These are phyloP conservation scores for Solea solea DNA, from an alignment of 2,113 vertebrate species.

Conservation along the genomic window DNA sequence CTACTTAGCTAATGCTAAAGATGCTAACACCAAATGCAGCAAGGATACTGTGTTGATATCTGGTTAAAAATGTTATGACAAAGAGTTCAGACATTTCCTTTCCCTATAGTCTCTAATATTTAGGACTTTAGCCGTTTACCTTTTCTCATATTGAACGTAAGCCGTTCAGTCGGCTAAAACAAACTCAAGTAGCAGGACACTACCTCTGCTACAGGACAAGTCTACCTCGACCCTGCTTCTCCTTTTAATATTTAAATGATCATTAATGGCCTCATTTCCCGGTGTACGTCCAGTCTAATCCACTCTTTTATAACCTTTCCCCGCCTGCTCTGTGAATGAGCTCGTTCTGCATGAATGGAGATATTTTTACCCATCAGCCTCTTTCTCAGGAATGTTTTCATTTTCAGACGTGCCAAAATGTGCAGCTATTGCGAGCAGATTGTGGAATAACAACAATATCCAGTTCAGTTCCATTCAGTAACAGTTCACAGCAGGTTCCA, in stretches of 20 bases:
- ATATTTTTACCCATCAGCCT: constrained; percentile 64
- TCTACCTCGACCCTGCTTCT: too few relatives aligned
- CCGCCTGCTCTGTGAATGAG: constrained; percentile 52
- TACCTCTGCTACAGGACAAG: too few relatives aligned
- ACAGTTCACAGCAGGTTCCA: constrained; percentile 23
- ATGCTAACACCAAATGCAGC: too few relatives aligned
- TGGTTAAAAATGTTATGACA: too few relatives aligned
- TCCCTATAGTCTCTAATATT: too few relatives aligned
- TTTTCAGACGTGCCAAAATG: constrained; percentile 67
- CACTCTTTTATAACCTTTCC: constrained; percentile 5
- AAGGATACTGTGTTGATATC: too few relatives aligned
- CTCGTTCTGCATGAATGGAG: constrained; percentile 62
- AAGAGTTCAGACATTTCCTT: too few relatives aligned
- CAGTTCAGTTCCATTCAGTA: constrained; percentile 49
- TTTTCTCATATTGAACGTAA: too few relatives aligned
- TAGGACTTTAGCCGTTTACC: too few relatives aligned
- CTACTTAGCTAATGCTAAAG: too few relatives aligned
- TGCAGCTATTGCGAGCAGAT: constrained; percentile 48
- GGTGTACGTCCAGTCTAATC: constrained; percentile 17
- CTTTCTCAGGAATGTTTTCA: constrained; percentile 72
- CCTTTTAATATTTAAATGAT: not conserved
- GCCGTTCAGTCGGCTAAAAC: too few relatives aligned
- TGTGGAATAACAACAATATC: constrained; percentile 56
- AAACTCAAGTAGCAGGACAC: too few relatives aligned
- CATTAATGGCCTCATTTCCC: not conserved